phyloP scores from a whole-genome alignment of 1,140 invertebrate genomes.

The Drosophila takahashii region DNA sequence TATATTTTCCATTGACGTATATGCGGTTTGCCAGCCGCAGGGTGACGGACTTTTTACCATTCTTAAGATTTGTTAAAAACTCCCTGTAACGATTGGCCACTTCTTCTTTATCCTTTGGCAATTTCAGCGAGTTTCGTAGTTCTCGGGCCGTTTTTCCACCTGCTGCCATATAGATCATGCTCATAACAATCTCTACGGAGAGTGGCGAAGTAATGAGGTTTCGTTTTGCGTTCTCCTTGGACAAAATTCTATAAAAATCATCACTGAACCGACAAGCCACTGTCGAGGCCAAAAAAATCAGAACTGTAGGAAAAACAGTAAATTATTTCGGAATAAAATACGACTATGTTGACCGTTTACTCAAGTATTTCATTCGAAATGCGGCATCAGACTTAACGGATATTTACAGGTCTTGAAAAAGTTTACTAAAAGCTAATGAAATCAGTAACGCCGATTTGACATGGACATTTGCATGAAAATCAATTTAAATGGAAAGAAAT shows the following conservation, averaged over 20 bases:
- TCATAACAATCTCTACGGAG: slow-evolving; percentile 85
- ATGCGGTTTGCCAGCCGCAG: slow-evolving; percentile 70
- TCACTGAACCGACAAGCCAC: not conserved
- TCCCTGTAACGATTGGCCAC: slow-evolving; percentile 40
- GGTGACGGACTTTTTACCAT: slow-evolving; percentile 39
- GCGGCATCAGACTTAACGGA: not conserved
- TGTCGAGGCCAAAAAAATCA: not conserved
- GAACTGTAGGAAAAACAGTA: not conserved
- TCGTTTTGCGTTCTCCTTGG: slow-evolving; percentile 29
- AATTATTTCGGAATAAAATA: not conserved
- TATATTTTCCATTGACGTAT: slow-evolving; percentile 52
- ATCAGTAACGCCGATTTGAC: not conserved
- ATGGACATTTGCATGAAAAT: not conserved
- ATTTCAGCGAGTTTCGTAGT: slow-evolving; percentile 84
- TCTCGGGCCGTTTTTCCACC: slow-evolving; percentile 85
- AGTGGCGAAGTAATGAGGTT: slow-evolving; percentile 82
- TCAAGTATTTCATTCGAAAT: slow-evolving; percentile 11
- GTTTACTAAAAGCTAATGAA: not conserved
- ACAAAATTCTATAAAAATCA: not conserved
- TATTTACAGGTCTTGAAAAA: not conserved
- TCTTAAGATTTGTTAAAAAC: not conserved
- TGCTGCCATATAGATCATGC: slow-evolving; percentile 86
- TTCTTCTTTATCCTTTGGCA: slow-evolving; percentile 57
- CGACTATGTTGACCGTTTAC: not conserved
- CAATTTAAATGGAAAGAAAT: not conserved